Base-by-base conservation (phyloP, 2,113 vertebrate species). In the Glaucidium brasilianum region DNA sequence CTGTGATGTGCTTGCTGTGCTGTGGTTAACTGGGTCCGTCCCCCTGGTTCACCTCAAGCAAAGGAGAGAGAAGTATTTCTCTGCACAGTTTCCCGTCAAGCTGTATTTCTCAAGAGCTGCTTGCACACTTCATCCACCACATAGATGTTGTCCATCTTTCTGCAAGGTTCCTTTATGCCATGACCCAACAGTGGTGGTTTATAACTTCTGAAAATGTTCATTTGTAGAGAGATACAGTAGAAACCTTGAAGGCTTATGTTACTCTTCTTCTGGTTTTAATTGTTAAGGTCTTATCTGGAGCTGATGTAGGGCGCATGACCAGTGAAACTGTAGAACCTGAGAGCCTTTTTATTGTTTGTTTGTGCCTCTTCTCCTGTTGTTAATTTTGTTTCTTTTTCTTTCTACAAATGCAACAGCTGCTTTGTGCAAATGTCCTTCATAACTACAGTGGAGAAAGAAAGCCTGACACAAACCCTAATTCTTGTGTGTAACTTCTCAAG, bases 41-140 rank as follows among this genome's bases (percentile, higher is more conserved):
- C 8, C 71, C 75, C 35, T 3, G 0, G 8, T 14, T 93, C 80
- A 90, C 85, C 75, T 80, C 75, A 35, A 49, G 78, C 49, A 30
- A 21, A 84, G 56, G 52, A 21, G 23, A 59, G 45, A 20, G 35
- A 67, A 58, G 68, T 52, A 4, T 32, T 66, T 83, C 81, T 90
- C 2, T 0, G 12, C 3, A 3, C 29, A 0, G 15, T 37, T 87
- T 76, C 63, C 83, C 12, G 2, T 52, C 56, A 56, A 94, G 62
- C 53, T 64, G 83, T 3, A 1, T 27, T 80, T 89, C 59, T 88
- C 63, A 18, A 9, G 59, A 56, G 91, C 52, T 43, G 11, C 34
- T 62, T 43, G 58, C 45, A 87, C 35, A 15, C 68, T 49, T 73
- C 84, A 52, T 77, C 77, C 23, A 17, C 67, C 78, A 60, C 22